Evolutionary conservation across 2,888 invertebrate genomes (phyloP), one percentile per base, ranked within the genome.

Genomic region (Leptinotarsa peninsularis): DNA sequence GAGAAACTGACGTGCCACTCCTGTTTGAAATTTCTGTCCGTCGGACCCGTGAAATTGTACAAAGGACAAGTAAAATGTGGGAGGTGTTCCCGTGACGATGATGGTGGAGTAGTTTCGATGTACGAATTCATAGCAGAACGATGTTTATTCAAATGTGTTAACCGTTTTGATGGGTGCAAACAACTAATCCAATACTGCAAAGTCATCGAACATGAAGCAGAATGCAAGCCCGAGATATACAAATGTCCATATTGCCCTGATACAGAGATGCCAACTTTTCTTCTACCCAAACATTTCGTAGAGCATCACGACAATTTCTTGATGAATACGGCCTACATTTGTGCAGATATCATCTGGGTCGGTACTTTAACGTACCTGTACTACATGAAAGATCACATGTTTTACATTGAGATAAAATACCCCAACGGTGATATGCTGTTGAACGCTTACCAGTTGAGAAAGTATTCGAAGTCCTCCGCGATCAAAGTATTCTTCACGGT

Each of bases 111-210:
- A 13, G 52, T 49, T n/a, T 79, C 79, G 50, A 18, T 72, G 7
- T 75, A 72, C 49, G 67, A 68, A 52, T 63, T 49, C 4, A 23
- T 79, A 21, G 74, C 76, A 5, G 69, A 74, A 50, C 63, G 73
- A 14, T 54, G 72, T 52, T 18, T 77, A 18, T 79, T 79, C 52
- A 74, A 74, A 60, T 79, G 77, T 52, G 49, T 79, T 2, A 79
- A 79, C 43, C 60, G 77, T 66, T 77, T 66, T 21, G 77, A 75
- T 21, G 79, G 79, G 4, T 79, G 79, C 50, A 68, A 60, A 63
- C 67, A 71, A 52, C 43, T 77, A 5, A 66, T 79, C 3, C 71
- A 69, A 50, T 76, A 72, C 54, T 49, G 33, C 15, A 54, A 74
- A 5, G 76, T 77, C 14, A 54, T 50, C 21, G 67, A 73, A 5